Evolutionary conservation across 1,140 invertebrate species (phyloP).

Genomic region (Vanessa atalanta): DNA sequence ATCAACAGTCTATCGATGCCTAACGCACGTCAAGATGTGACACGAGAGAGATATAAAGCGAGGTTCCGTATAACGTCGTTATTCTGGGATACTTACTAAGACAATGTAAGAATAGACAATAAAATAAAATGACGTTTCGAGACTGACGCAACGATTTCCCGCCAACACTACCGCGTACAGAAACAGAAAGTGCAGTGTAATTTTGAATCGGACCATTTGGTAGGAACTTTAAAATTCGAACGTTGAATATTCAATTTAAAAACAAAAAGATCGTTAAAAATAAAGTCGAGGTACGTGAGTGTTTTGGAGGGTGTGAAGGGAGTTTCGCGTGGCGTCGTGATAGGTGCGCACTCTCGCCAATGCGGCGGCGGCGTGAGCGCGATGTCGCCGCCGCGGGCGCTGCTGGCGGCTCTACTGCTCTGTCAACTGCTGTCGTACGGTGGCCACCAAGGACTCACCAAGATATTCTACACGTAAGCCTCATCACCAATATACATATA

Average conservation of each 20-base stretch:
- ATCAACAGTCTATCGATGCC: neutral
- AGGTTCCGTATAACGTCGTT: neutral
- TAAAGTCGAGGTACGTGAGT: slow-evolving; percentile 1
- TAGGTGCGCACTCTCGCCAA: slow-evolving; percentile 70
- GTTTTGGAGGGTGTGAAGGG: slow-evolving; percentile 24
- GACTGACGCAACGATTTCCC: slow-evolving; percentile 30
- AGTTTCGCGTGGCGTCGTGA: slow-evolving; percentile 54
- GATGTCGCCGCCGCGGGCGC: slow-evolving; percentile 77
- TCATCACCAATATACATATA: too few relatives aligned
- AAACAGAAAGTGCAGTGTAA: slow-evolving; percentile 13
- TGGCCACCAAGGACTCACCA: slow-evolving; percentile 78
- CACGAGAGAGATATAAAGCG: neutral
- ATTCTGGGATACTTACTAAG: neutral
- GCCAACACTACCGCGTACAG: slow-evolving; percentile 25
- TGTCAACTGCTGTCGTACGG: slow-evolving; percentile 77
- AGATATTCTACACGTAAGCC: slow-evolving; percentile 78
- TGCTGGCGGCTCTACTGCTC: slow-evolving; percentile 72
- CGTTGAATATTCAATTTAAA: neutral
- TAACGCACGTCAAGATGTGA: neutral
- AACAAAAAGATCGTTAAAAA: slow-evolving; percentile 9
- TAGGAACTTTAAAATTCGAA: neutral
- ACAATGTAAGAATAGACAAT: slow-evolving; percentile 11
- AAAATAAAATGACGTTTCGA: slow-evolving; percentile 21
- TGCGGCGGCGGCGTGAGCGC: slow-evolving; percentile 71
- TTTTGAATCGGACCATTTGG: neutral